Base-by-base conservation (phyloP, 1,140 invertebrate species). In the Muscidifurax raptorellus region DNA sequence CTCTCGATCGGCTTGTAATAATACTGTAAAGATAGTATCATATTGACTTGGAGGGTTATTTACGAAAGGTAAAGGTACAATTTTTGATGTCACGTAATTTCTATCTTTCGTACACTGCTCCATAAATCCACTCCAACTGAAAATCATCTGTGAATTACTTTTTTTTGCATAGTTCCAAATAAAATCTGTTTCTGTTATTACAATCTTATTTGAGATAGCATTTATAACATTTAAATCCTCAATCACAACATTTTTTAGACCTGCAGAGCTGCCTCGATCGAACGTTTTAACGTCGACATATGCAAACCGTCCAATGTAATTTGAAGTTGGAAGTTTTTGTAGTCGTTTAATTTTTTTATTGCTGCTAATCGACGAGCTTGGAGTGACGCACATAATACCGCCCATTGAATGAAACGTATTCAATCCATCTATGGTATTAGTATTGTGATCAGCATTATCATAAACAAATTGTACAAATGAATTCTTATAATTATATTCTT, bases 111-210 rank as follows among this genome's bases (percentile, higher is more conserved):
- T 88, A 30, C 87, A 30, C 27, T 86, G 40, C 67, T 89, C 84
- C 82, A 89, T 82, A 85, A 86, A 90, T 25, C 88, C 89, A 78
- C 88, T 90, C 88, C 90, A 90, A 28, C 88, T 86, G 85, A 79
- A 85, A 13, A 13, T n/a, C 4, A 47, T 52, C n/a, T 4, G 1
- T 5, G 75, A 86, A 80, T 64, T 25, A 25, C 10, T 47, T 30
- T 36, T 30, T 28, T 64, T 83, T 30, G 15, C 25, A 32, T 32
- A 59, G 3, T 7, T 3, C 74, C 74, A 25, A 52, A 88, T 82
- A 28, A 76, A 40, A 75, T 82, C 32, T 6, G 28, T 66, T 12
- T 1, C 0, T 2, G 1, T n/a, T 1, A 83, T 76, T 52, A 10
- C 2, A 82, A 83, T 27, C 1, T 83, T 22, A 59, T 32, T n/a